These are phyloP conservation scores for Drosophila lowei DNA, from an alignment of 1,140 invertebrate genomes.

Conservation along the genomic window DNA sequence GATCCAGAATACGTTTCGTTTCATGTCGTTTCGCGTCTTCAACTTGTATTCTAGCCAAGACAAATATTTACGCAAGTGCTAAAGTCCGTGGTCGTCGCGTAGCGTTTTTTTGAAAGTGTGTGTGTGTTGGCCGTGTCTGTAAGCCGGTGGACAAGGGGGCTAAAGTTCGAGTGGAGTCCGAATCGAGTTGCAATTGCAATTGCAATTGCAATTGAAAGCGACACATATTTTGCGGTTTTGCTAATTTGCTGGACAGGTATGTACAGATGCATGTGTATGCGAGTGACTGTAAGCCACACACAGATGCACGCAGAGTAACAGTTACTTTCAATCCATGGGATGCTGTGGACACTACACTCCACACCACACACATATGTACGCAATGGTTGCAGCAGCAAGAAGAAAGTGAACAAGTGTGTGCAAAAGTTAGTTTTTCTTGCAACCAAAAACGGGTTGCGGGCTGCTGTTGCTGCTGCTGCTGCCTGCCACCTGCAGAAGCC, in stretches of 20 bases:
- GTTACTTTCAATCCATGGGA: conserved; percentile 60
- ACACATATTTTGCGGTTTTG: conserved; percentile 47
- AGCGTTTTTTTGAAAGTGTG: conserved; percentile 32
- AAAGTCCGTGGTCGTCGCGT: conserved; percentile 20
- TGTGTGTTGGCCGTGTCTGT: conserved; percentile 9
- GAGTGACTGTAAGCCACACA: too few relatives aligned
- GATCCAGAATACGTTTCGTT: conserved; percentile 17
- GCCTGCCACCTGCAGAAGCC: conserved; percentile 36
- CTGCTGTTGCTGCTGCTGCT: conserved; percentile 16
- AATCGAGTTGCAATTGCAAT: conserved; percentile 10
- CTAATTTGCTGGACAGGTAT: conserved; percentile 64
- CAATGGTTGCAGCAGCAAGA: conserved; percentile 34
- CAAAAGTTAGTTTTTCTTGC: conserved; percentile 61
- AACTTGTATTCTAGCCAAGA: conserved; percentile 7
- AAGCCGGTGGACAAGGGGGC: conserved; percentile 39
- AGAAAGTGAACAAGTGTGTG: conserved; percentile 79
- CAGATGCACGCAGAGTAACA: conserved; percentile 36
- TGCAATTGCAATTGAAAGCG: conserved; percentile 68
- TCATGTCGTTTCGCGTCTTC: conserved; percentile 15
- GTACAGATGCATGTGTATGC: neutral
- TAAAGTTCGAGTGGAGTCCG: conserved; percentile 43
- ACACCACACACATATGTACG: neutral
- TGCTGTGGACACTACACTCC: conserved; percentile 35
- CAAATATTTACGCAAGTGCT: conserved; percentile 75
- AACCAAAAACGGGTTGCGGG: conserved; percentile 53